Evolutionary conservation across 64 coral and sea anemone species (phyloP).

Genomic region (Acropora yongei): DNA sequence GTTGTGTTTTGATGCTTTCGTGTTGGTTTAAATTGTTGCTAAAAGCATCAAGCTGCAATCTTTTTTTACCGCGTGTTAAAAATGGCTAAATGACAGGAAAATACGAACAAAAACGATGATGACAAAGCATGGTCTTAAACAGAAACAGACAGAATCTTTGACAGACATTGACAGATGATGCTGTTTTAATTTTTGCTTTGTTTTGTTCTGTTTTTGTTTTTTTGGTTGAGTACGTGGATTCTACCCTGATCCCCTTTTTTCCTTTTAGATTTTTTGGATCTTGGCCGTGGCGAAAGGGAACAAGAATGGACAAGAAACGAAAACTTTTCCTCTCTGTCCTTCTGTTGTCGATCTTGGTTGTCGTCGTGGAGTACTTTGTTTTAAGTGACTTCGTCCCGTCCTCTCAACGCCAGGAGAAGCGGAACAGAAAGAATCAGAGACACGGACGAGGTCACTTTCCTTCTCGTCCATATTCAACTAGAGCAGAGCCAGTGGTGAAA

Average conservation of each 20-base stretch:
- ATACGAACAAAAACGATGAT: too few relatives aligned
- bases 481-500: neutral
- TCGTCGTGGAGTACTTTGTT: neutral
- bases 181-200: too few relatives aligned
- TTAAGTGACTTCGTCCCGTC: neutral
- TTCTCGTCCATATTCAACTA: too few relatives aligned
- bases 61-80: too few relatives aligned
- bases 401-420: neutral
- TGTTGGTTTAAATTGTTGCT: too few relatives aligned
- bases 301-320: neutral
- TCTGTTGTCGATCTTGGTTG: neutral
- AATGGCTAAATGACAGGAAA: too few relatives aligned
- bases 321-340: neutral
- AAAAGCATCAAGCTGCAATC: too few relatives aligned
- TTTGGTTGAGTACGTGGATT: neutral
- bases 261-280: neutral
- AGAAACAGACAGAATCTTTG: too few relatives aligned
- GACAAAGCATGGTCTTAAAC: too few relatives aligned
- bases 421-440: neutral
- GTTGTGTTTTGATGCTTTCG: too few relatives aligned
- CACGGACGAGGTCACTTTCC: neutral
- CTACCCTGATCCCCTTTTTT: neutral
- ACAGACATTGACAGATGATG: too few relatives aligned
- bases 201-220: too few relatives aligned
- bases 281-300: neutral